phyloP scores from a whole-genome alignment of 2,113 vertebrate species.

The Eonycteris spelaea region DNA sequence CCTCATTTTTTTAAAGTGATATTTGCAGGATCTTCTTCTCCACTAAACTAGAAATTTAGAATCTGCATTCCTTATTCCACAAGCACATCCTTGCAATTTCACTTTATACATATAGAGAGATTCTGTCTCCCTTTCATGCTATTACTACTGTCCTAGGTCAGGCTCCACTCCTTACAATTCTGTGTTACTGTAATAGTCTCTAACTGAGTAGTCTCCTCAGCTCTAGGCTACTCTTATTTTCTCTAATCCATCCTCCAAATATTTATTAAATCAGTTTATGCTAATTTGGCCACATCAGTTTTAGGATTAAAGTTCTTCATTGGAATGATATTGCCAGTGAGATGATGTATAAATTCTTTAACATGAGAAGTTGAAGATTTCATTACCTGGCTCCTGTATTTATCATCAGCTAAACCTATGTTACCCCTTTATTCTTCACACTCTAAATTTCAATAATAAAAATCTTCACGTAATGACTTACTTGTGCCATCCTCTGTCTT shows the following conservation, averaged over 20 bases:
- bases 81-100: not conserved
- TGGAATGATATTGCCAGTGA: not conserved
- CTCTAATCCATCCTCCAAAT: not conserved
- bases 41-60: not conserved
- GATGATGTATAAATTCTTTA: not conserved
- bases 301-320: not conserved
- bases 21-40: not conserved
- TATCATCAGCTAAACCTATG: not conserved
- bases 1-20: not conserved
- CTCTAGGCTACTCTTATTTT: not conserved
- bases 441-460: not conserved
- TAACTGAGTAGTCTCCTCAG: not conserved
- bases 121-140: not conserved
- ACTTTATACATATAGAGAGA: no score
- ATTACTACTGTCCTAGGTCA: not conserved
- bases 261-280: not conserved
- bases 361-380: not conserved
- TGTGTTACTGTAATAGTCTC: not conserved
- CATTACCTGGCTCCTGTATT: not conserved
- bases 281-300: not conserved
- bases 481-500: not conserved
- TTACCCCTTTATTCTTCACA: not conserved
- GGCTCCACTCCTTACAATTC: not conserved
- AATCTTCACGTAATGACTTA: not conserved
- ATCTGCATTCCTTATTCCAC: not conserved